Base-by-base conservation (phyloP, 2,888 invertebrate genomes). In the Phengaris alcon region DNA sequence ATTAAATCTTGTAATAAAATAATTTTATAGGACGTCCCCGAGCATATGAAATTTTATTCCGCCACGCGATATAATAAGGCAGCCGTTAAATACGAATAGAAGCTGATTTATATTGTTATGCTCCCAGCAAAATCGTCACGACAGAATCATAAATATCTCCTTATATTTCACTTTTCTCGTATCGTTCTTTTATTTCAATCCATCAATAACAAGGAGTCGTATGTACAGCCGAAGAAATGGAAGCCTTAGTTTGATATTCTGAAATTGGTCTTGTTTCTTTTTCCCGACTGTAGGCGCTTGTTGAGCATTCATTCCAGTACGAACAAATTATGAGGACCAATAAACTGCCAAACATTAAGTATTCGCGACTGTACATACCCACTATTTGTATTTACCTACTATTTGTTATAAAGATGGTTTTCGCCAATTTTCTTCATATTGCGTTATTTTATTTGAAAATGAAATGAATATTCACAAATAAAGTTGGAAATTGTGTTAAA, bases 101-200 rank as follows among this genome's bases (percentile, higher is more conserved):
- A 8, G 46, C 69, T 69, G 13, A 69, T 46, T 64, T 64, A 69
- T 69, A 48, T 48, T 69, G 48, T 69, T 69, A 69, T 48, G 15
- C 48, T 13, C 69, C 48, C n/a, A 69, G 48, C 48, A 69, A 69
- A 69, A 69, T 48, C 69, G 69, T 48, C 64, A 64, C 35, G 64
- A 64, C 64, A 64, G 2, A 35, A 64, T 64, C 64, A 44, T 64
- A 64, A 64, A 64, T 64, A 64, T 64, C 35, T 64, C 6, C 35
- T 64, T 64, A 64, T 64, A 64, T 64, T 64, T 64, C 22, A 59
- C 22, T 22, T 48, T 52, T 52, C 35, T 44, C 35, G 64, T 35
- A 6, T 44, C 64, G 35, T 35, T 35, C 12, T 64, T 44, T 52
- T 64, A 35, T 64, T 64, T 44, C 64, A 64, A 8, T 64, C 12